Percentiles rank a stretch among this genome's conserved stretches.
Conservation (phyloP, 2,797 vertebrate species). For the Fratercula arctica region DNA sequence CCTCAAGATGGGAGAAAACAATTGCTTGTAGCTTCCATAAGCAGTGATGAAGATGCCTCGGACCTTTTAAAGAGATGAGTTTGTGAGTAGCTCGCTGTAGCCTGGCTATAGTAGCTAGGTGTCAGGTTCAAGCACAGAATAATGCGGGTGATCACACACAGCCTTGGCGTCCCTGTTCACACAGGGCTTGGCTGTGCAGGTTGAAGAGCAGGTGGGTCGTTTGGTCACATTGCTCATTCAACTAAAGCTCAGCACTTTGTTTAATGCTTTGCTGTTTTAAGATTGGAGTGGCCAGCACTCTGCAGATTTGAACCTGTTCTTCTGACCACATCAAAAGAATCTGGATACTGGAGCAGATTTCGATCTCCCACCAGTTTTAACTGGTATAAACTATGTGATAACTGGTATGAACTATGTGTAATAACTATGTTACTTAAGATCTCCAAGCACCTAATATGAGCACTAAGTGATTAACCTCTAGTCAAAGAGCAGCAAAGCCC, state of each 20-base stretch:
- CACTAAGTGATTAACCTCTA: neutral
- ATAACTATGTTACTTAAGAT: neutral
- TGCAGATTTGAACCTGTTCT: conserved; percentile 39
- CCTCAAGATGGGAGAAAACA: neutral
- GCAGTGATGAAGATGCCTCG: neutral
- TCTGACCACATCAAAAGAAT: conserved; percentile 11
- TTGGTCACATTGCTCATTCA: neutral
- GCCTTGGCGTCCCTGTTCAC: neutral
- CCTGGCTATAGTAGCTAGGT: neutral
- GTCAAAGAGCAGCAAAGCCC: neutral
- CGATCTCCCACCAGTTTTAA: conserved; percentile 36
- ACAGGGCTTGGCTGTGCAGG: neutral
- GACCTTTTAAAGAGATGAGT: neutral
- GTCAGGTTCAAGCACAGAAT: neutral
- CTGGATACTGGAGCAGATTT: neutral
- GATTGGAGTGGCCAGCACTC: neutral
- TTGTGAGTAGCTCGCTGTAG: neutral
- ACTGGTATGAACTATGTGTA: neutral
- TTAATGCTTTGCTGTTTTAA: neutral
- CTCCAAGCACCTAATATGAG: neutral
- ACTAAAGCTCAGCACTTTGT: neutral
- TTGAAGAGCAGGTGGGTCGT: neutral
- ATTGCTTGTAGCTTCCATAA: neutral
- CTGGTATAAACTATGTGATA: neutral
- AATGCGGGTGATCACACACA: neutral